Conservation (phyloP, 2,888 invertebrate species). For the Agrochola litura region DNA sequence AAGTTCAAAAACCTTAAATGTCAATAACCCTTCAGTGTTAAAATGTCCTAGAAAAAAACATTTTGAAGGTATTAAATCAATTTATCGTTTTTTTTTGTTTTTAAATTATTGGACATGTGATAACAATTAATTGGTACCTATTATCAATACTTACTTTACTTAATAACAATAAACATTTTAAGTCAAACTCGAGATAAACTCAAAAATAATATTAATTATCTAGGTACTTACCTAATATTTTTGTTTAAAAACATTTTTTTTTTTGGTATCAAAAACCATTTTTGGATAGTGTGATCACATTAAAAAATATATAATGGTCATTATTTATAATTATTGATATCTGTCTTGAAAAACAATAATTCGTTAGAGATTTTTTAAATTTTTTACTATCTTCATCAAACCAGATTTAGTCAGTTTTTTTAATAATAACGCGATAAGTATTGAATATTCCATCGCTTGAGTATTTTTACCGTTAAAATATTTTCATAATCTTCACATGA, state of each 20-base stretch:
- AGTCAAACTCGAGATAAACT: slow-evolving; percentile 32
- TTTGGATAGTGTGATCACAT: background rate
- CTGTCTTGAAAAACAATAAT: slow-evolving; percentile 6
- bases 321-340: slow-evolving; percentile 1
- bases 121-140: slow-evolving; percentile 13
- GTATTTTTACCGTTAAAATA: background rate
- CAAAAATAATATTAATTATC: slow-evolving; percentile 1
- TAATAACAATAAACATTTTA: slow-evolving; percentile 10
- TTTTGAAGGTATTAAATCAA: background rate
- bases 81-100: background rate
- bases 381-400: background rate
- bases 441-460: background rate
- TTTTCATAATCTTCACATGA: background rate
- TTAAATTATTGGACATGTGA: background rate
- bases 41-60: background rate
- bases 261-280: too few species aligned
- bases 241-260: background rate
- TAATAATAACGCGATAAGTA: background rate
- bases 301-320: too few species aligned
- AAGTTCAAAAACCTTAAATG: slow-evolving; percentile 8
- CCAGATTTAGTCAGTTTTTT: slow-evolving; percentile 6
- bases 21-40: slow-evolving; percentile 16
- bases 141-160: background rate
- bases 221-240: background rate
- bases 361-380: background rate